Conservation (phyloP, 2,113 vertebrate genomes). For the Triplophysa dalaica region DNA sequence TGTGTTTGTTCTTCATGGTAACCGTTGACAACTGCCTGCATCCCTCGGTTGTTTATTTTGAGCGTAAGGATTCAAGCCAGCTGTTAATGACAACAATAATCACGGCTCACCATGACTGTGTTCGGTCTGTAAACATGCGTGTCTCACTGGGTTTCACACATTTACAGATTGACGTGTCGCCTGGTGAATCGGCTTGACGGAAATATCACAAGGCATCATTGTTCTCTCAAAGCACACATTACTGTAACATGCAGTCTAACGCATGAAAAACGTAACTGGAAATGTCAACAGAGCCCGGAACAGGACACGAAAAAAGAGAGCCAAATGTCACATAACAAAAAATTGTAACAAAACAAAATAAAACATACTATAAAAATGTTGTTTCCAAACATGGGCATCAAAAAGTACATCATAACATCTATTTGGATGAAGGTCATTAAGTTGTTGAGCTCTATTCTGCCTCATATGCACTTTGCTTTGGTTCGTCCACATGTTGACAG, state of each 20-base stretch:
- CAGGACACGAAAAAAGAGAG: neutral
- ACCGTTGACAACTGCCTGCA: conserved; percentile 12
- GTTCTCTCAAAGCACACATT: conserved; percentile 18
- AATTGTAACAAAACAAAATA: neutral
- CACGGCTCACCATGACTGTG: conserved; percentile 4
- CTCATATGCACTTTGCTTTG: too few species aligned
- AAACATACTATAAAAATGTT: too few species aligned
- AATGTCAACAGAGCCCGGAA: conserved; percentile 7
- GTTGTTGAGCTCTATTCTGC: too few species aligned
- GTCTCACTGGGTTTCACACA: conserved; percentile 44
- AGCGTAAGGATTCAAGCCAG: conserved; percentile 32
- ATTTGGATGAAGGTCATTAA: too few species aligned
- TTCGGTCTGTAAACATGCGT: conserved; percentile 32
- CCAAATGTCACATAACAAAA: neutral
- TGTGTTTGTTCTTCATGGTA: conserved; percentile 14
- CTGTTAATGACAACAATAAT: conserved; percentile 51
- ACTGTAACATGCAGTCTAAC: conserved; percentile 4
- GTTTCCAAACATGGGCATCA: too few species aligned
- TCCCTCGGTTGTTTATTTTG: conserved; percentile 24
- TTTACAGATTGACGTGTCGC: conserved; percentile 43
- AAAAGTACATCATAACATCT: too few species aligned
- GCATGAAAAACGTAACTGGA: neutral
- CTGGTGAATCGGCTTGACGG: conserved; percentile 42
- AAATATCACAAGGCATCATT: conserved; percentile 44
- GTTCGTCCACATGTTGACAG: too few species aligned